These are phyloP conservation scores for Polydrusus cervinus DNA, from an alignment of 2,888 invertebrate species.

Conservation along the genomic window DNA sequence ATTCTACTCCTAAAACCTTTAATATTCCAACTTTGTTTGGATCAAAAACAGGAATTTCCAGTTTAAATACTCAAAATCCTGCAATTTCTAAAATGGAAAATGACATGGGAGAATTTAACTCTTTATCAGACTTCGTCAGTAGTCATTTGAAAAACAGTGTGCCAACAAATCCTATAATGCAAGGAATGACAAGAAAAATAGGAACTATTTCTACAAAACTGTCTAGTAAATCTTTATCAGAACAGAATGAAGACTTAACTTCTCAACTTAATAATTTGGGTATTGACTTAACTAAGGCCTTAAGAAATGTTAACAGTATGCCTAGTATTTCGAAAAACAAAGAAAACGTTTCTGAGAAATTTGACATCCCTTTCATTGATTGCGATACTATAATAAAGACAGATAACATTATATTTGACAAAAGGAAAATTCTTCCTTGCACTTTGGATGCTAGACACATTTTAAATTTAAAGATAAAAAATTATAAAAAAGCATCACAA, in stretches of 20 bases:
- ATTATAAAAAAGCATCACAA: conserved; percentile 67
- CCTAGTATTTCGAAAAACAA: conserved; percentile 55
- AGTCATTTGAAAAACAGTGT: conserved; percentile 59
- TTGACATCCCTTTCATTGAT: conserved; percentile 68
- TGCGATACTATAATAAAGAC: conserved; percentile 60
- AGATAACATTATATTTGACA: conserved; percentile 44
- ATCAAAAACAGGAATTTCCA: not conserved
- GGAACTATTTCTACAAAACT: conserved; percentile 39
- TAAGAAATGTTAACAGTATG: conserved; percentile 62
- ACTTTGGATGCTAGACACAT: conserved; percentile 63
- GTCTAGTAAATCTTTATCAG: conserved; percentile 23
- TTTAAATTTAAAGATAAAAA: conserved; percentile 52
- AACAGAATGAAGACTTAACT: conserved; percentile 7
- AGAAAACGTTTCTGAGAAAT: conserved; percentile 60
- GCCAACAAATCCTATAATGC: conserved; percentile 2
- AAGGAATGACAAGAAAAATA: conserved; percentile 19
- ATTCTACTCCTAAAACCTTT: conserved; percentile 41
- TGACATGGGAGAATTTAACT: conserved; percentile 48
- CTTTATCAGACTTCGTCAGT: conserved; percentile 59
- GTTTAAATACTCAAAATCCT: not conserved
- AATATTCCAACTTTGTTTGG: conserved; percentile 47
- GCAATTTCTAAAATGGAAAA: not conserved
- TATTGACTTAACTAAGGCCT: conserved; percentile 71
- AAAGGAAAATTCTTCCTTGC: conserved; percentile 59
- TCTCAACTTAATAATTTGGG: conserved; percentile 56